These are phyloP conservation scores for Dipodomys stephensi DNA, from an alignment of 2,113 vertebrate genomes.

Conservation along the genomic window DNA sequence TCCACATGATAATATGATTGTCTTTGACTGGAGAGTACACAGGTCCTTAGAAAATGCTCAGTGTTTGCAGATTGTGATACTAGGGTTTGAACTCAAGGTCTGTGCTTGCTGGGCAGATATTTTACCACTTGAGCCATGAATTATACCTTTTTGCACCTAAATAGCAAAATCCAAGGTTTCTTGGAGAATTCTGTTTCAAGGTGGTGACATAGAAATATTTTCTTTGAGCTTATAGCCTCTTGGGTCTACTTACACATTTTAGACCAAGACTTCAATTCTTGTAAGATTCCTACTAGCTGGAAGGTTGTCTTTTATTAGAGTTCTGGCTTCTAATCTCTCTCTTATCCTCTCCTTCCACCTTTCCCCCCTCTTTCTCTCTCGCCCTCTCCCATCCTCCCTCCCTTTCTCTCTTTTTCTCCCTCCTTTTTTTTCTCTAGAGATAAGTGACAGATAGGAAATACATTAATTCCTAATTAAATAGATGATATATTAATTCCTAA, in stretches of 20 bases:
- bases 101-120: too few species aligned
- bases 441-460: neutral
- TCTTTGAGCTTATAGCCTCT: neutral
- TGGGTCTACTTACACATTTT: neutral
- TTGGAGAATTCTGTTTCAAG: conserved; percentile 12
- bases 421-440: conserved; percentile 17
- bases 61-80: neutral
- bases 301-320: neutral
- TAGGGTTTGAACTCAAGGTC: too few species aligned
- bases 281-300: neutral
- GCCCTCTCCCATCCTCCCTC: neutral
- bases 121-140: too few species aligned
- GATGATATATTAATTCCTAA: conserved; percentile 32
- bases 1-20: neutral
- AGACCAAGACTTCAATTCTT: too few species aligned
- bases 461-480: conserved; percentile 27
- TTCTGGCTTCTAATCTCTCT: neutral
- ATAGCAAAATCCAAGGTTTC: conserved; percentile 10
- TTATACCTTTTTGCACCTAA: neutral
- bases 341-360: neutral
- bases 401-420: neutral
- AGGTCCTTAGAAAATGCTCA: neutral
- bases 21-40: neutral
- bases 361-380: neutral
- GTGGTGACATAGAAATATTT: neutral